A percentile compares a stretch with the other conserved stretches of the same genome.
phyloP scores from a whole-genome alignment of 1,140 invertebrate genomes.

The Pteromalus puparum region DNA sequence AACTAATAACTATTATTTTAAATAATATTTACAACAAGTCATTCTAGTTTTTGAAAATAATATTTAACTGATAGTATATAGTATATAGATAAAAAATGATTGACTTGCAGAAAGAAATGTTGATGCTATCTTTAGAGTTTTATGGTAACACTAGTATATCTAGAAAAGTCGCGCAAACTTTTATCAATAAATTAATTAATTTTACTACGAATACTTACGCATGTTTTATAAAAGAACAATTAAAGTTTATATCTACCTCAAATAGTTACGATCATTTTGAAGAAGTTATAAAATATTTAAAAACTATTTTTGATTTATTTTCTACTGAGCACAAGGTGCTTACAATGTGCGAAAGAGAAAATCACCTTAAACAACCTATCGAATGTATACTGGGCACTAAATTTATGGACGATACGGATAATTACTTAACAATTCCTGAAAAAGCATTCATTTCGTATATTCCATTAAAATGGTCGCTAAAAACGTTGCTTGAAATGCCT shows the following conservation, averaged over 20 bases:
- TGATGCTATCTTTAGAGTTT: not conserved
- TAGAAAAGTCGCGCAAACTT: conserved; percentile 10
- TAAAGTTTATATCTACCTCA: not conserved
- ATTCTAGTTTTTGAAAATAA: too few species aligned
- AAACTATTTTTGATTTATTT: conserved; percentile 18
- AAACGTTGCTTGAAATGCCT: conserved; percentile 11
- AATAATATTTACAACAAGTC: too few species aligned
- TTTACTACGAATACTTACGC: not conserved
- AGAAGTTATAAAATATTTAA: not conserved
- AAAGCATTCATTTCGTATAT: not conserved
- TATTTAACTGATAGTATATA: too few species aligned
- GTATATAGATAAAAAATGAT: not conserved
- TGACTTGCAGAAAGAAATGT: conserved; percentile 5
- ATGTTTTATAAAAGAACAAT: not conserved
- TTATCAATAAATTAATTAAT: not conserved
- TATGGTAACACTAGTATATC: conserved; percentile 1
- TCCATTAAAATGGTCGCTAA: conserved; percentile 15
- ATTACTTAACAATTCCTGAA: not conserved
- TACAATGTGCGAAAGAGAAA: not conserved
- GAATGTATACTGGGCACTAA: not conserved
- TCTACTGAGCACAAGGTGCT: not conserved
- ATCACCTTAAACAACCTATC: not conserved
- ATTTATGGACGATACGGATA: not conserved
- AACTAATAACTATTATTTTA: too few species aligned
- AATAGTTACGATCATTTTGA: not conserved